Evolutionary conservation across 1,140 invertebrate genomes (phyloP).

Genomic region (Bombus picipes): DNA sequence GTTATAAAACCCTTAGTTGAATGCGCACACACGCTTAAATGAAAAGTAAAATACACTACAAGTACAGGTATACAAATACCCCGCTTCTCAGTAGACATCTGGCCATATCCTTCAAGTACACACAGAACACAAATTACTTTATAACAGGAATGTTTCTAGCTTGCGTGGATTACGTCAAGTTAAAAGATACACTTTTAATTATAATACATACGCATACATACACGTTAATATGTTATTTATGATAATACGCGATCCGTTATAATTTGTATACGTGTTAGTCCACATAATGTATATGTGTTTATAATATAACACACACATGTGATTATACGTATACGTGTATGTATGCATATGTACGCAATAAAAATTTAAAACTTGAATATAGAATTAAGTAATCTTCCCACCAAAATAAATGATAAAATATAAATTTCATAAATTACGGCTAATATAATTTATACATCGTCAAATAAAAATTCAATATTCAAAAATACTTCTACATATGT

Average conservation of each 20-base stretch:
- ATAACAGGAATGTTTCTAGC: background rate
- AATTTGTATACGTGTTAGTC: background rate
- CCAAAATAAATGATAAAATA: background rate
- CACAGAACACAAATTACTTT: background rate
- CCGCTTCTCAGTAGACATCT: background rate
- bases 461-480: slow-evolving; percentile 33
- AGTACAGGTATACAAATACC: background rate
- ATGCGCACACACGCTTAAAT: background rate
- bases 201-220: background rate
- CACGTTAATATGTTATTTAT: background rate
- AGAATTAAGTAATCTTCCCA: slow-evolving; percentile 13
- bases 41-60: background rate
- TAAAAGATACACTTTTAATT: background rate
- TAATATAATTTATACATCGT: background rate
- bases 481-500: slow-evolving; percentile 44
- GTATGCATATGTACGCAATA: background rate
- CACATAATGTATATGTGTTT: background rate
- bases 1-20: background rate
- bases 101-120: background rate
- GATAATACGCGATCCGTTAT: background rate
- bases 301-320: background rate
- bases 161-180: background rate
- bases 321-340: background rate
- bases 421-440: background rate
- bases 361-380: background rate